phyloP scores from a whole-genome alignment of 2,797 vertebrate genomes.

The Sardinella longiceps region DNA sequence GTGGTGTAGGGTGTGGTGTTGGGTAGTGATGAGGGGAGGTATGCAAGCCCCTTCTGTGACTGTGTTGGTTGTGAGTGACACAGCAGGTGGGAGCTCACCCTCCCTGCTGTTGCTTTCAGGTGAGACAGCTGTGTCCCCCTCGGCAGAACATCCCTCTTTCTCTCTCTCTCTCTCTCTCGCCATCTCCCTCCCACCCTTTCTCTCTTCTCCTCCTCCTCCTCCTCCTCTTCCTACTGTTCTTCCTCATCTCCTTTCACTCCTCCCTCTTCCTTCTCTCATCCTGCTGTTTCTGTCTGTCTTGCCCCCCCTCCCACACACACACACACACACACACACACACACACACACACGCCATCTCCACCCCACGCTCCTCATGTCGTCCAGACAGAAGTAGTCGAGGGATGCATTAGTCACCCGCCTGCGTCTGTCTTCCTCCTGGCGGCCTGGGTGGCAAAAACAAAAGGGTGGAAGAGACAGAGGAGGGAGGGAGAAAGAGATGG shows the following conservation, averaged over 20 bases:
- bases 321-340: not conserved
- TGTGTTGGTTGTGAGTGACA: not conserved
- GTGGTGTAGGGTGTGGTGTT: not conserved
- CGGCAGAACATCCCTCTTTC: slow-evolving; percentile 36
- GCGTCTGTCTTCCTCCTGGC: slow-evolving; percentile 64
- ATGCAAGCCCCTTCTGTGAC: not conserved
- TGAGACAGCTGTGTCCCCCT: slow-evolving; percentile 34
- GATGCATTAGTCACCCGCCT: slow-evolving; percentile 59
- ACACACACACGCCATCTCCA: not conserved
- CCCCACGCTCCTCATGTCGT: not conserved
- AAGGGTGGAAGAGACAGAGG: slow-evolving; percentile 46
- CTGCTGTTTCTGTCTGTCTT: not conserved
- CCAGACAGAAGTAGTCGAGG: slow-evolving; percentile 54
- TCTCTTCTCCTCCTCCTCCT: not conserved
- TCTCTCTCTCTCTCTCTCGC: not conserved
- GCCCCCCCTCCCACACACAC: not conserved
- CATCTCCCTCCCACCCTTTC: not conserved
- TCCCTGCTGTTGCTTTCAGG: slow-evolving; percentile 26
- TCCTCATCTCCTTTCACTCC: not conserved
- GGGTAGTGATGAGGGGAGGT: not conserved
- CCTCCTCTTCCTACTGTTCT: not conserved
- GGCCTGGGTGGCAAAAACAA: slow-evolving; percentile 68
- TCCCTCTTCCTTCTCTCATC: not conserved
- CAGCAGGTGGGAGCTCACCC: not conserved
- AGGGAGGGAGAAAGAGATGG: slow-evolving; percentile 48